Evolutionary conservation across 2,113 vertebrate species (phyloP).

Genomic region (Lagenorhynchus albirostris): DNA sequence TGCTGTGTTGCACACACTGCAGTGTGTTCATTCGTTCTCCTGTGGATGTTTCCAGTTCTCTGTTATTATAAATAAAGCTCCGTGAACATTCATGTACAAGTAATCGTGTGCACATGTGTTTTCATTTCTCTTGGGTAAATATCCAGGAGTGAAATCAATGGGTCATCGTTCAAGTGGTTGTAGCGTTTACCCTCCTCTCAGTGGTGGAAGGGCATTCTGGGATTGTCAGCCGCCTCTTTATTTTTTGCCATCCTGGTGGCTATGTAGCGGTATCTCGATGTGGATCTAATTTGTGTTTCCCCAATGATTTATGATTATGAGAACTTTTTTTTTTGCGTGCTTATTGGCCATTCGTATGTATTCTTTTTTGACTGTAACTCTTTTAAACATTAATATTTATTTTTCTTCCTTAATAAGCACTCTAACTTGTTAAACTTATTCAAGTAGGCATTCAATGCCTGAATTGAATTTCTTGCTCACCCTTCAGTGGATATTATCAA

Average conservation of each 20-base stretch:
- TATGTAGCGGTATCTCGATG: fast-evolving
- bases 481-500: background rate
- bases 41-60: background rate
- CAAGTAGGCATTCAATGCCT: background rate
- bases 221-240: background rate
- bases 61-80: background rate
- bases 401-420: background rate
- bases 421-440: background rate
- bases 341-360: background rate
- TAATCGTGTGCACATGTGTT: background rate
- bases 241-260: background rate
- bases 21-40: background rate
- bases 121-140: background rate
- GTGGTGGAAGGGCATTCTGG: fast-evolving
- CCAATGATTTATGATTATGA: background rate
- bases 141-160: background rate
- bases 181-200: too few species aligned
- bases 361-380: background rate
- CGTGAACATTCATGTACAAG: background rate
- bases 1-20: fast-evolving
- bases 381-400: background rate
- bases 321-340: background rate
- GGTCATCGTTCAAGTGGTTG: too few species aligned
- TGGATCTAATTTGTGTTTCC: background rate
- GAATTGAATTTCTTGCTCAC: background rate